Conservation (phyloP, 2,797 vertebrate genomes). For the Odontamblyopus rebecca region DNA sequence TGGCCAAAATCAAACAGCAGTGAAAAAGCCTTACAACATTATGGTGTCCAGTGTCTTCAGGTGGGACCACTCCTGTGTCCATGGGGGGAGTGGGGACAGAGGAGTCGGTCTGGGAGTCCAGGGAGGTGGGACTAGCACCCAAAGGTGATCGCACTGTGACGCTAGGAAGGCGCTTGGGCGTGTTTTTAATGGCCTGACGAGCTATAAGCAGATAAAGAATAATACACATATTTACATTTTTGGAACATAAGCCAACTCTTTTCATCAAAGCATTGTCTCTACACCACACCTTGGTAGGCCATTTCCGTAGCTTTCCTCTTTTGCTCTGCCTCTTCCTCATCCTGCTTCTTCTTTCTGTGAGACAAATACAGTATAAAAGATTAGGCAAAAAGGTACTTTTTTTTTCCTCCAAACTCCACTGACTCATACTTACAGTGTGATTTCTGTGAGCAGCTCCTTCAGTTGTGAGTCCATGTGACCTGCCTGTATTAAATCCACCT, state of each 20-base stretch:
- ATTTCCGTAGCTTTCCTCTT: constrained; percentile 94
- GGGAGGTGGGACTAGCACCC: constrained; percentile 84
- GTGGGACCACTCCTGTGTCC: constrained; percentile 78
- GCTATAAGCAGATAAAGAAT: constrained; percentile 69
- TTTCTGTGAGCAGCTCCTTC: constrained; percentile 92
- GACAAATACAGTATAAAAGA: background rate
- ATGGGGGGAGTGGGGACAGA: constrained; percentile 67
- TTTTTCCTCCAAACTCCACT: background rate
- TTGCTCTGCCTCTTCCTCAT: constrained; percentile 94
- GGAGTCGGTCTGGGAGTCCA: constrained; percentile 80
- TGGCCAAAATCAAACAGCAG: no score
- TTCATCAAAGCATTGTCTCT: background rate
- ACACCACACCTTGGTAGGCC: constrained; percentile 87
- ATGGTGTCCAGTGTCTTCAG: constrained; percentile 82
- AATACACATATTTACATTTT: background rate
- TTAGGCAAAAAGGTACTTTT: no score
- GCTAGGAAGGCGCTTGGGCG: constrained; percentile 87
- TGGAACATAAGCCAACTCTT: background rate
- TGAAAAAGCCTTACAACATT: constrained; percentile 61
- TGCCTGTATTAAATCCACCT: constrained; percentile 92
- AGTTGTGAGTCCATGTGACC: constrained; percentile 95
- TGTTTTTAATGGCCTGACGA: constrained; percentile 94
- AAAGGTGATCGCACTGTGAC: constrained; percentile 91
- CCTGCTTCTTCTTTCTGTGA: constrained; percentile 92
- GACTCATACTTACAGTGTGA: constrained; percentile 81